Percentiles rank a stretch among this genome's conserved stretches.
phyloP scores from a whole-genome alignment of 2,113 vertebrate species.

The Orcinus orca region DNA sequence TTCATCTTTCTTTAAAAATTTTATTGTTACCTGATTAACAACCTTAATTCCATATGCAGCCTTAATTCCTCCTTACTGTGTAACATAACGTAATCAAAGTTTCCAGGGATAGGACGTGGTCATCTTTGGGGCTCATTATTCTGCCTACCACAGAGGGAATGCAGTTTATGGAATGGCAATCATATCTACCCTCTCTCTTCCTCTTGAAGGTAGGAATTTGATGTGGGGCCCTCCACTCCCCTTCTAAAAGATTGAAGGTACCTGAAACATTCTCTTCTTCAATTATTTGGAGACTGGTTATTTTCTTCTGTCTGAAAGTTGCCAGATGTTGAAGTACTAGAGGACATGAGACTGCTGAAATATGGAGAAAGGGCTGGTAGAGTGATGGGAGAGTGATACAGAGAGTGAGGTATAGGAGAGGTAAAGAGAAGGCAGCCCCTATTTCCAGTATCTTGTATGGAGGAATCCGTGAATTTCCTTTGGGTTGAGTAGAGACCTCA shows the following conservation, averaged over 20 bases:
- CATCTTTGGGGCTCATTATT: neutral
- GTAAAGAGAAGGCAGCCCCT: neutral
- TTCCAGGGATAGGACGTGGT: neutral
- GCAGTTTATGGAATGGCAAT: neutral
- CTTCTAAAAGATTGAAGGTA: neutral
- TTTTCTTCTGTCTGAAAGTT: neutral
- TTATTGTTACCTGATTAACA: neutral
- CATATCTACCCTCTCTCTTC: neutral
- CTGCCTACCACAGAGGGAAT: neutral
- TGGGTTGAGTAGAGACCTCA: neutral
- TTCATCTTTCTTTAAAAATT: neutral
- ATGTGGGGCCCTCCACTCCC: neutral
- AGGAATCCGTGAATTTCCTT: neutral
- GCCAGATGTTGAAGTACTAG: neutral
- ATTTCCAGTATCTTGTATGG: neutral
- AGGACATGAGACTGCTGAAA: neutral
- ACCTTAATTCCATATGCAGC: neutral
- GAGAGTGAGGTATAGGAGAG: neutral
- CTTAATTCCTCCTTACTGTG: neutral
- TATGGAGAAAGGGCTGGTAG: neutral
- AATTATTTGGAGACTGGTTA: neutral
- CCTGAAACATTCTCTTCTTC: neutral
- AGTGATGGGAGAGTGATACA: neutral
- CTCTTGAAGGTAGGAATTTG: neutral
- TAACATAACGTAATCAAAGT: neutral